Conservation (phyloP, 2,113 vertebrate genomes). For the Charadrius vociferus region DNA sequence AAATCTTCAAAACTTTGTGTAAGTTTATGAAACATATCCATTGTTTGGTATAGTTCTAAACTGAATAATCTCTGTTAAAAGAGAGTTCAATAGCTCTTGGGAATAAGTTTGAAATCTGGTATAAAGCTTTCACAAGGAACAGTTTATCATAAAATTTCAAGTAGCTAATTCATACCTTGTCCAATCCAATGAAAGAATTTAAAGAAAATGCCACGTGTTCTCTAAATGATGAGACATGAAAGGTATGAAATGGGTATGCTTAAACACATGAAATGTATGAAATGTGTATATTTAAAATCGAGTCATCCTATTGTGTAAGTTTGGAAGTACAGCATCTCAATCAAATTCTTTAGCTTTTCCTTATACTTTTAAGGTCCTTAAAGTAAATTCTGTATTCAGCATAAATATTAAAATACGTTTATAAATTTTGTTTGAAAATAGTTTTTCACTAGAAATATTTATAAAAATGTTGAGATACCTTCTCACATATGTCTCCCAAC, state of each 20-base stretch:
- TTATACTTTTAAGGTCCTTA: background rate
- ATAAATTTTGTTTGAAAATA: background rate
- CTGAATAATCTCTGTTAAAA: background rate
- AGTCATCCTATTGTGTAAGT: background rate
- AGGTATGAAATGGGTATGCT: background rate
- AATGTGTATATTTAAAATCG: background rate
- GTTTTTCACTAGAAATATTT: background rate
- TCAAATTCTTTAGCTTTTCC: background rate
- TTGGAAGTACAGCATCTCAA: background rate
- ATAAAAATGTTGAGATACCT: conserved; percentile 68
- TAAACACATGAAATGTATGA: background rate
- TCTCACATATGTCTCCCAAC: conserved; percentile 80
- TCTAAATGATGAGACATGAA: background rate
- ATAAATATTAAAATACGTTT: background rate
- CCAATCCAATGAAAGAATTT: background rate
- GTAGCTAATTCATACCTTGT: background rate
- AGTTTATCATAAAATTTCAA: background rate
- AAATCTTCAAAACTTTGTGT: background rate
- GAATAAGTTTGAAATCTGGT: background rate
- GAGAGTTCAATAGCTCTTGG: background rate
- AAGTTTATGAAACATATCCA: background rate
- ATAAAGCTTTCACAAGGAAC: background rate
- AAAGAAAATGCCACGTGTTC: background rate
- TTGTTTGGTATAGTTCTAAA: background rate
- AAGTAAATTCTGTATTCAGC: background rate